Conservation (phyloP, 2,888 invertebrate genomes). For the Sinohyriopsis cumingii region DNA sequence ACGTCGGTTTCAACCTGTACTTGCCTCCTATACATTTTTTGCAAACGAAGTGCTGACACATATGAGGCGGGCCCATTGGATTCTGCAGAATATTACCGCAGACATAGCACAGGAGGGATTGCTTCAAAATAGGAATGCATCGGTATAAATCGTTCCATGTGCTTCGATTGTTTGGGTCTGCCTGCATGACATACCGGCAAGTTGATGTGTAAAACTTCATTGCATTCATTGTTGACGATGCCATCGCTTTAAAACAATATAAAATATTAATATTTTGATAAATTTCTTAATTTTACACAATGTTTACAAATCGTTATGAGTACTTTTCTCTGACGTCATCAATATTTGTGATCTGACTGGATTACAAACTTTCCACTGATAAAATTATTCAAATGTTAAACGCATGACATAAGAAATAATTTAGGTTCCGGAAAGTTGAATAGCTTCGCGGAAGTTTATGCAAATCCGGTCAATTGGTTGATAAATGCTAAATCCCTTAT, state of each 20-base stretch:
- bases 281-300: too few species aligned
- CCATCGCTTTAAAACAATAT: background rate
- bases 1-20: conserved; percentile 88
- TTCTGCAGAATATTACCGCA: conserved; percentile 88
- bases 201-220: conserved; percentile 87
- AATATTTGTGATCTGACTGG: too few species aligned
- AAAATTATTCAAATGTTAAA: too few species aligned
- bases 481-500: too few species aligned
- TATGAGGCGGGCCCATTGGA: conserved; percentile 85
- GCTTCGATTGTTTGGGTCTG: conserved; percentile 78
- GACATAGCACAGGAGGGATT: conserved; percentile 90
- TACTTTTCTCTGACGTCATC: too few species aligned
- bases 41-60: conserved; percentile 92
- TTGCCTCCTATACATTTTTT: conserved; percentile 87
- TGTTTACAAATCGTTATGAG: too few species aligned
- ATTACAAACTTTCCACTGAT: too few species aligned
- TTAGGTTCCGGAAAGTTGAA: too few species aligned
- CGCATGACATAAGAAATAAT: too few species aligned
- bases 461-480: too few species aligned
- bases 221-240: conserved; percentile 79
- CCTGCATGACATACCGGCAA: conserved; percentile 84
- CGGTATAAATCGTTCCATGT: conserved; percentile 87
- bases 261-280: too few species aligned
- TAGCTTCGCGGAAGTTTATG: too few species aligned
- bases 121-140: conserved; percentile 87